A percentile compares a stretch with the other conserved stretches of the same genome.
phyloP scores from a whole-genome alignment of 2,113 vertebrate species.

The Pica pica region DNA sequence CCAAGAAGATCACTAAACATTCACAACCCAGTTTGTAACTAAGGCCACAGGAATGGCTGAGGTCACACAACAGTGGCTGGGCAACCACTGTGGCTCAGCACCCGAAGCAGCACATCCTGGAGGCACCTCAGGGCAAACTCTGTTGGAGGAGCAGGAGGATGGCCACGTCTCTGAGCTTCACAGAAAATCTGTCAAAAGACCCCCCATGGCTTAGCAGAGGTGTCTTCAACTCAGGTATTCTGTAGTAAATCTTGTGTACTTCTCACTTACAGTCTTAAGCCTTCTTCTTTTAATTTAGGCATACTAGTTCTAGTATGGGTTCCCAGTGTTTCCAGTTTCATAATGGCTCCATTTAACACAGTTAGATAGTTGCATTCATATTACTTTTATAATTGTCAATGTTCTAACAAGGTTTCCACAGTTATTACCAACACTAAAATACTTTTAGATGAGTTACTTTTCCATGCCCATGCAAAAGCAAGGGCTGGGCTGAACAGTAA shows the following conservation, averaged over 20 bases:
- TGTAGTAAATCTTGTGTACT: background rate
- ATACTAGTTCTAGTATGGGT: background rate
- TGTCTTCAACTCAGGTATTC: background rate
- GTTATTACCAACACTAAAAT: background rate
- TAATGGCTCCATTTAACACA: background rate
- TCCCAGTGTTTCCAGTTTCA: background rate
- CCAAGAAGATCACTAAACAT: background rate
- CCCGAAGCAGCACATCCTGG: rapidly evolving
- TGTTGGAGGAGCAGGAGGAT: background rate
- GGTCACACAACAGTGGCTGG: background rate
- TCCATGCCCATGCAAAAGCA: background rate
- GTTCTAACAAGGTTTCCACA: background rate
- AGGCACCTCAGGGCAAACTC: background rate
- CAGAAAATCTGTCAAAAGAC: background rate
- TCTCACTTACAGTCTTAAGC: background rate
- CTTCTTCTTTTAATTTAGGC: background rate
- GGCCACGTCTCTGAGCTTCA: background rate
- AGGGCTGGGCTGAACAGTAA: background rate
- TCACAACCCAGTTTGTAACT: background rate
- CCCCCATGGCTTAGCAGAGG: background rate
- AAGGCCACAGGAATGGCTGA: background rate
- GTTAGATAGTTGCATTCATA: background rate
- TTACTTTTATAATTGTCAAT: background rate
- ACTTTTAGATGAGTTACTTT: background rate
- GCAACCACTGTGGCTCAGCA: rapidly evolving